Conservation (phyloP, 2,113 vertebrate species). For the Hippopotamus amphibius region DNA sequence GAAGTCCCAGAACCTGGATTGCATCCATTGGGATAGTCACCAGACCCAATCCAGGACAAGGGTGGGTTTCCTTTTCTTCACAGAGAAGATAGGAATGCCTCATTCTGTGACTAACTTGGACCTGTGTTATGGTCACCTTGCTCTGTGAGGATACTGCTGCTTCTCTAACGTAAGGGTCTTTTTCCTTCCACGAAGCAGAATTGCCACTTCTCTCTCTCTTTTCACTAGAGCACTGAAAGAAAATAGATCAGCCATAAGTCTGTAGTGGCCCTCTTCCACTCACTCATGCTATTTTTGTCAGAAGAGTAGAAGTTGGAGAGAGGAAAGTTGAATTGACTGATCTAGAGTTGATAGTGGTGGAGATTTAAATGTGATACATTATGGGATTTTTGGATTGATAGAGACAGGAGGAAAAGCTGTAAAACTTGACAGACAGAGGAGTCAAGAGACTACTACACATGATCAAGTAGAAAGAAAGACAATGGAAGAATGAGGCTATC, state of each 20-base stretch:
- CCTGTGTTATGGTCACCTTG: not conserved
- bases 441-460: not conserved
- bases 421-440: not conserved
- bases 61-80: not conserved
- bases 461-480: not conserved
- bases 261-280: not conserved
- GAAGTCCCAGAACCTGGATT: not conserved
- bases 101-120: not conserved
- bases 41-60: not conserved
- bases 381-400: not conserved
- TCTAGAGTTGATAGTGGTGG: not conserved
- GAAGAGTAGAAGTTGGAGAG: not conserved
- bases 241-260: not conserved
- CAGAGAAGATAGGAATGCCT: not conserved
- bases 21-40: not conserved
- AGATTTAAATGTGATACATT: not conserved
- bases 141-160: not conserved
- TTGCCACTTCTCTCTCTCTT: not conserved
- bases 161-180: not conserved
- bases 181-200: not conserved
- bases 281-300: not conserved
- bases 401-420: not conserved
- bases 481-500: not conserved
- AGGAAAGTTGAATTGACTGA: not conserved
- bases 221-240: not conserved